Base-by-base conservation (phyloP, 2,113 vertebrate genomes). In the Prinia subflava region DNA sequence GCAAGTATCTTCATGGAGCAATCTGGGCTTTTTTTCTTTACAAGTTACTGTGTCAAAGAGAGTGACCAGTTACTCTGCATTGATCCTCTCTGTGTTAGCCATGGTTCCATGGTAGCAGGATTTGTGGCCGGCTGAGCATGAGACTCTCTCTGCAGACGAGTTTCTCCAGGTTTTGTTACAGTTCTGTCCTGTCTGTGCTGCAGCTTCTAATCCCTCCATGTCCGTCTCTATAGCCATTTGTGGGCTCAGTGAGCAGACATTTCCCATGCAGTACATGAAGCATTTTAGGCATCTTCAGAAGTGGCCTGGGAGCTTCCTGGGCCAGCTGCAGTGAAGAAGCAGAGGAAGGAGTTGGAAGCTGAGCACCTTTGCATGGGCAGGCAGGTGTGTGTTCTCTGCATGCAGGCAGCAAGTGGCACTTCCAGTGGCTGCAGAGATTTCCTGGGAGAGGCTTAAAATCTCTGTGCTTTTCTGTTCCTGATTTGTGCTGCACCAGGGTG, bases 11-110 rank as follows among this genome's bases (percentile, higher is more conserved):
- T 89, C n/a, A 35, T 28, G 41, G 20, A 65, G 7, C 25, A 74
- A 2, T 59, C 15, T 33, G 20, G 7, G 6, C 7, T 1, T 2
- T 0, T 57, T 8, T 0, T 67, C 69, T 74, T 74, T 16, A 33
- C 28, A 63, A 53, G 25, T 67, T 79, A 55, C n/a, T 55, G 0
- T 55, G 6, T 52, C 20, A 77, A 73, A 79, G 27, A 67, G 25
- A 41, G 53, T 79, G 79, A 55, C 22, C 11, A 27, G 31, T 24
- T 62, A 21, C 8, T 65, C 49, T 73, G 10, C 16, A n/a, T 63
- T 5, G 47, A 24, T 87, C 4, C 62, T 86, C 21, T 69, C 7
- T 52, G 5, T 67, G 50, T 52, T 47, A 77, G 65, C 20, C 11
- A 4, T 31, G 39, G 44, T 69, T 83, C 55, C 47, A 41, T 17